Percentiles rank a stretch among this genome's conserved stretches.
Evolutionary conservation across 1,140 invertebrate species (phyloP).

Genomic region (Polyergus mexicanus): DNA sequence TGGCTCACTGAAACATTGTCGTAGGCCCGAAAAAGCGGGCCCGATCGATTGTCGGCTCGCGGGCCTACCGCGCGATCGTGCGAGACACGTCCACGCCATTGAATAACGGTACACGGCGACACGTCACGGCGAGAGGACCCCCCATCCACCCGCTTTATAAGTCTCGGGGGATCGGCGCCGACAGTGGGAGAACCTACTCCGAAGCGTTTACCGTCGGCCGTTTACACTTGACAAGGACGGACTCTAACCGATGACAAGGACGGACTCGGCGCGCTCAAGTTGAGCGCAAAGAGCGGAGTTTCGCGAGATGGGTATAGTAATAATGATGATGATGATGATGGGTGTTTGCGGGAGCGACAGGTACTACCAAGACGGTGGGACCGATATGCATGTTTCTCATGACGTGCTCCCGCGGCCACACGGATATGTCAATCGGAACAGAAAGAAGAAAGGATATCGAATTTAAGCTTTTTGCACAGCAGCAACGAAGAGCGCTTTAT

Average conservation of each 20-base stretch:
- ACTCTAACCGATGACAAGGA: slow-evolving; percentile 81
- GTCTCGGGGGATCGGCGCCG: neutral
- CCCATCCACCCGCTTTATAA: slow-evolving; percentile 26
- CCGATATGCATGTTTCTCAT: slow-evolving; percentile 79
- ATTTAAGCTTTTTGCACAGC: slow-evolving; percentile 34
- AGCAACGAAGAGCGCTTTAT: slow-evolving; percentile 15
- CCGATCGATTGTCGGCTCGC: slow-evolving; percentile 30
- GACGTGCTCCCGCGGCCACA: slow-evolving; percentile 73
- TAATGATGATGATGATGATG: slow-evolving; percentile 15
- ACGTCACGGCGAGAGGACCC: slow-evolving; percentile 77
- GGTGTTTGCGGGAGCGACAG: slow-evolving; percentile 12
- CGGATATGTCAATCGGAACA: slow-evolving; percentile 76
- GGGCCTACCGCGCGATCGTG: slow-evolving; percentile 14
- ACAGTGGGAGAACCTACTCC: slow-evolving; percentile 24
- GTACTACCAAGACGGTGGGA: slow-evolving; percentile 33
- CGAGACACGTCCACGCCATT: slow-evolving; percentile 76
- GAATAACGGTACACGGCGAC: slow-evolving; percentile 83
- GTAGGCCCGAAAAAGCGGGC: slow-evolving; percentile 78
- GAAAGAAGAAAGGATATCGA: slow-evolving; percentile 18
- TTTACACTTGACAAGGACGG: slow-evolving; percentile 82
- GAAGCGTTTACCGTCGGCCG: slow-evolving; percentile 55
- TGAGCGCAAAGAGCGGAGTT: neutral
- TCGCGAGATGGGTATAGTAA: neutral
- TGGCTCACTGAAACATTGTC: slow-evolving; percentile 81
- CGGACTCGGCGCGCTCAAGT: slow-evolving; percentile 65